Base-by-base conservation (phyloP, 2,113 vertebrate species). In the Gymnocephalus cernua region DNA sequence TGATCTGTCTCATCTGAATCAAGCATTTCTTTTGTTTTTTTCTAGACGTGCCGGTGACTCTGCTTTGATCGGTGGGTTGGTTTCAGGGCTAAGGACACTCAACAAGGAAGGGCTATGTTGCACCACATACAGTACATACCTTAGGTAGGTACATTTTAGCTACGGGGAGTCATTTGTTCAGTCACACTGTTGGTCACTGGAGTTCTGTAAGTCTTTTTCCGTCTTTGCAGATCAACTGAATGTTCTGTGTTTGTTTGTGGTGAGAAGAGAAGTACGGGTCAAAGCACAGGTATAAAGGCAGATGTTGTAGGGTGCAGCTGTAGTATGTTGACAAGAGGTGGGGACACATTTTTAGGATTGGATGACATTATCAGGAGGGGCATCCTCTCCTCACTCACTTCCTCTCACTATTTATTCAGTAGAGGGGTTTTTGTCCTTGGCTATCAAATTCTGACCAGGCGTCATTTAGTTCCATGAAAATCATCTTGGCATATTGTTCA, bases 401-500 rank as follows among this genome's bases (percentile, higher is more conserved):
- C 41, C 25, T 75, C 41, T 63, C 61, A 18, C 23, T 38, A 4
- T 82, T 53, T 72, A 92, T 74, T 96, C 94, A 99, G 94, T 98
- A 99, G 86, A 99, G 95, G 44, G 98, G 93, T 92, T 99, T 99
- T 92, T 98, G 99, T 94, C 99, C 99, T 97, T 99, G 99, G 93
- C 97, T 99, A 82, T 99, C 99, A 95, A 99, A 99, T 96, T 99
- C 99, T 93, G 99, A 99, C 99, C 99, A 99, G 90, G 99, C 99
- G 77, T 99, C 98, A 25, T 99, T 99, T 71, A 99, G 93, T 94
- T 99, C 99, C 97, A 99, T 99, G 95, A 99, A 99, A 94, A 99
- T 99, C 99, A 99, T 99, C 96, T 99, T 99, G 96, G 99, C 99
- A 84, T 99, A 99, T 92, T 99, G 99, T 97, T 99, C 99, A 86